Conservation (phyloP, 2,113 vertebrate species). For the Heloderma charlesbogerti region DNA sequence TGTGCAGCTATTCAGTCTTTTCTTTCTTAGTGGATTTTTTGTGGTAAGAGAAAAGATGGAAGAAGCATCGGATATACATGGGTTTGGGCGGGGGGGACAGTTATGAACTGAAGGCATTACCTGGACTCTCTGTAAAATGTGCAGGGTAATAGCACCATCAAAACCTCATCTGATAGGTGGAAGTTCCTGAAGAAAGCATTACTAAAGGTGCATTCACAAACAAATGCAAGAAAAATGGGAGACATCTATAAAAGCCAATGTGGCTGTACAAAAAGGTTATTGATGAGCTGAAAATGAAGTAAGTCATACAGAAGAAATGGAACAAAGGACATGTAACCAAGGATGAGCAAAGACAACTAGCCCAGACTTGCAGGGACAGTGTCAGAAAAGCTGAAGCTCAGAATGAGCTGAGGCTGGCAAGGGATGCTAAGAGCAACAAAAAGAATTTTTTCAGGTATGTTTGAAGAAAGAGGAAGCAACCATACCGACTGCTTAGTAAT, state of each 20-base stretch:
- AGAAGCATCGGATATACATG: too few relatives aligned
- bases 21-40: too few relatives aligned
- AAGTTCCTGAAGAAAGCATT: not conserved
- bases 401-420: not conserved
- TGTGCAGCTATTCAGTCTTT: too few relatives aligned
- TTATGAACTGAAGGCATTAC: too few relatives aligned
- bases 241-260: not conserved
- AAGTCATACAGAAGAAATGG: not conserved
- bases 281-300: not conserved
- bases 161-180: too few relatives aligned
- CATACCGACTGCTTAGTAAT: not conserved
- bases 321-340: not conserved
- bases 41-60: too few relatives aligned
- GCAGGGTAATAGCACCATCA: too few relatives aligned
- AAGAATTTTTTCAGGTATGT: not conserved
- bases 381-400: not conserved
- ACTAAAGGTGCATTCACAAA: not conserved
- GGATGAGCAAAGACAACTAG: not conserved
- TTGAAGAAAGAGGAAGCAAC: not conserved
- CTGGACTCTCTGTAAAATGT: too few relatives aligned
- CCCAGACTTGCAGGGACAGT: not conserved
- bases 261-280: not conserved
- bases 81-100: too few relatives aligned
- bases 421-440: too few relatives aligned
- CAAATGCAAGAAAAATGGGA: not conserved